Conservation (phyloP, 1,140 invertebrate genomes). For the Triops cancriformis region DNA sequence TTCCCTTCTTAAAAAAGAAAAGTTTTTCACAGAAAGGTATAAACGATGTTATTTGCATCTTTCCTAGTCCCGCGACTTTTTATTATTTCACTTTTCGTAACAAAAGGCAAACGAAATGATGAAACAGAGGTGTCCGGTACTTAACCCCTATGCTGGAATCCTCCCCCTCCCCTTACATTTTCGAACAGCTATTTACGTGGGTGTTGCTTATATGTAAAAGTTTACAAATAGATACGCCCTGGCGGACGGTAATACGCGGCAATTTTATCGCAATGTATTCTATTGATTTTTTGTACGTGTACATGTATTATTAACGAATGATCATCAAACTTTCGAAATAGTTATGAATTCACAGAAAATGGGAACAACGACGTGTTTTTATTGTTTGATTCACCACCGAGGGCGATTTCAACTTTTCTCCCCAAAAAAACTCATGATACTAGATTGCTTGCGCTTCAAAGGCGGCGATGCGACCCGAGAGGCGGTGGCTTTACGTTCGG, state of each 20-base stretch:
- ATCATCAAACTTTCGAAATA: too few relatives aligned
- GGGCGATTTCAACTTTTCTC: background rate
- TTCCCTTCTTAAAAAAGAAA: background rate
- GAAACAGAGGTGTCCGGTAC: background rate
- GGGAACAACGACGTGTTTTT: too few relatives aligned
- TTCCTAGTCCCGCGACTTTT: background rate
- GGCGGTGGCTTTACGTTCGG: background rate
- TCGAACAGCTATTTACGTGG: background rate
- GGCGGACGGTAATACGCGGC: background rate
- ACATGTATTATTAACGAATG: too few relatives aligned
- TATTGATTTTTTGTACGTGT: background rate
- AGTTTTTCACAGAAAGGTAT: background rate
- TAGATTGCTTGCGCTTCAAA: background rate
- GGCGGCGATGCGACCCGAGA: background rate
- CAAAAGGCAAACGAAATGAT: background rate
- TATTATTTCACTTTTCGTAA: background rate
- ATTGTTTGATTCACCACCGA: too few relatives aligned
- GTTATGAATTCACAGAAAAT: too few relatives aligned
- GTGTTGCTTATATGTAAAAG: background rate
- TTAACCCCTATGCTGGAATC: background rate
- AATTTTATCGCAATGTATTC: background rate
- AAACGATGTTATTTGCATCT: background rate
- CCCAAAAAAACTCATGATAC: background rate
- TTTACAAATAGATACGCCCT: background rate
- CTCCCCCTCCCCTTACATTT: background rate